These are phyloP conservation scores for Alviniconcha marisindica DNA, from an alignment of 1,140 invertebrate genomes.

Conservation along the genomic window DNA sequence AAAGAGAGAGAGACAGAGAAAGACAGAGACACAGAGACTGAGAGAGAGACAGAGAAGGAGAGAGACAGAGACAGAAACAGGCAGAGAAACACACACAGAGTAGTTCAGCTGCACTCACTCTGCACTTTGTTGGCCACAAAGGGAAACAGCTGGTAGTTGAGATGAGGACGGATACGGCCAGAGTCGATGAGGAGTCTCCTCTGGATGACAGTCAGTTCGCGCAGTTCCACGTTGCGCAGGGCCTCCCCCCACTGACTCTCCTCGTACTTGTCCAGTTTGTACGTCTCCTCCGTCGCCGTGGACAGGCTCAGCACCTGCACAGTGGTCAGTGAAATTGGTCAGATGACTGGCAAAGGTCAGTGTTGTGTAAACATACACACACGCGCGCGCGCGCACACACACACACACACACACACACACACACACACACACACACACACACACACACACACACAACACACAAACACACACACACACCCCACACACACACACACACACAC, in stretches of 20 bases:
- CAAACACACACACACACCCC: too few species aligned
- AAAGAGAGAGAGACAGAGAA: neutral
- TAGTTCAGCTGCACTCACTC: neutral
- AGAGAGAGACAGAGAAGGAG: neutral
- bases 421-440: too few species aligned
- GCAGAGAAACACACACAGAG: neutral
- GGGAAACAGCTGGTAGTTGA: slow-evolving; percentile 57
- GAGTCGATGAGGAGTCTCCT: slow-evolving; percentile 48
- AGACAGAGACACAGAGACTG: neutral
- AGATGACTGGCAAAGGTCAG: too few species aligned
- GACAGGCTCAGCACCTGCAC: slow-evolving; percentile 58
- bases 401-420: too few species aligned
- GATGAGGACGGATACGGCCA: slow-evolving; percentile 47
- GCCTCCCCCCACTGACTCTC: slow-evolving; percentile 34
- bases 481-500: too few species aligned
- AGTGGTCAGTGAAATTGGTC: too few species aligned
- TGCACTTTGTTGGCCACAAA: slow-evolving; percentile 25
- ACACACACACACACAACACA: too few species aligned
- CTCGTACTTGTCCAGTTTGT: slow-evolving; percentile 45
- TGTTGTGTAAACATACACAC: too few species aligned
- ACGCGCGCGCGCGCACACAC: too few species aligned
- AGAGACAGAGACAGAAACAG: neutral
- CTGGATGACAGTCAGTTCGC: slow-evolving; percentile 46
- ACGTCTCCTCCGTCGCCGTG: slow-evolving; percentile 48
- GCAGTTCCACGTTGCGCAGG: slow-evolving; percentile 35